Base-by-base conservation (phyloP, 2,113 vertebrate genomes). In the Hypocryptadius cinnamomeus region DNA sequence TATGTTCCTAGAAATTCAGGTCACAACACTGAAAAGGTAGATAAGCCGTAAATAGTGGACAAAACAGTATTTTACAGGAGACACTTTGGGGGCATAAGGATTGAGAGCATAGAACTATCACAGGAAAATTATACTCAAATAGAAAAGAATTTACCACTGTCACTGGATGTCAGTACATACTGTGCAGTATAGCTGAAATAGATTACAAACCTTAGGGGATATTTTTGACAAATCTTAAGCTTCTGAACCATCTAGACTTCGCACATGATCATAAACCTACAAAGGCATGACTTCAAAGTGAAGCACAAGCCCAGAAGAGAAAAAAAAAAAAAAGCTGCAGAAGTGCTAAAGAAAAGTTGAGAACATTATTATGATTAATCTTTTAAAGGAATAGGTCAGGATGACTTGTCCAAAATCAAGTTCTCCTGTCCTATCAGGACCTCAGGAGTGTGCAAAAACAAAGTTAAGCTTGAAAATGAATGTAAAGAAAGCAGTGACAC, bases 241-340 rank as follows among this genome's bases (percentile, higher is more conserved):
- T 90, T 89, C 68, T 87, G 71, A 54, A 85, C 70, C 90, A 87
- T 85, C 90, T 82, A 93, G 71, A 50, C 82, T 94, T 89, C 0
- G 0, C 74, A 59, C 74, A 63, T 79, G 87, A 92, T 91, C 74
- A 82, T 91, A 95, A 95, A 91, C 81, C 37, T 91, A 90, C 87
- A 87, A 91, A 95, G 59, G 42, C 68, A 85, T 82, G 59, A 91
- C 87, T 95, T 89, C 81, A 91, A 95, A 92, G 81, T 61, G 90
- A 95, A 92, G 94, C 78, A 92, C 45, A 95, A 87, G 59, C 79
- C 90, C 79, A 87, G 81, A 92, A 89, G 87, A 89, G n/a, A 92
- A 64, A 61, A 39, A 14, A 40, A 78, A 61, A 73, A n/a, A 22
- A 59, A 39, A 17, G 8, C 40, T 3, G 3, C 31, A 79, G 31